Percentiles rank a stretch among this genome's conserved stretches.
phyloP scores from a whole-genome alignment of 2,113 vertebrate genomes.

The Scomber colias region DNA sequence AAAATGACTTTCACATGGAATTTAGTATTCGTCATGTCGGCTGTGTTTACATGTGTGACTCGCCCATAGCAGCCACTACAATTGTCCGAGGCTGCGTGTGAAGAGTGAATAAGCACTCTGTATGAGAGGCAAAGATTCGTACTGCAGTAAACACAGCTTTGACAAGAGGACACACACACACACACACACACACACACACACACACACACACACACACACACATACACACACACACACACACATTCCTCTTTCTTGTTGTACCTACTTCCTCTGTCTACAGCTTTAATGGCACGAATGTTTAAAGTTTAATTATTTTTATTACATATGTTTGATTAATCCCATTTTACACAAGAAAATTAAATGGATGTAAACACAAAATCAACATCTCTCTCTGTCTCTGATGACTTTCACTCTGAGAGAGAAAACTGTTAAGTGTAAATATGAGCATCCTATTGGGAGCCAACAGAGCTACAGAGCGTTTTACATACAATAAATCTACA shows the following conservation, averaged over 20 bases:
- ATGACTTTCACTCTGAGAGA: not conserved
- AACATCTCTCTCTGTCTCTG: not conserved
- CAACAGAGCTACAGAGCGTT: not conserved
- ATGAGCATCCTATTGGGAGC: slow-evolving; percentile 1
- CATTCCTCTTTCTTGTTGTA: not conserved
- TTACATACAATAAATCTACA: not conserved
- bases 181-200: no score
- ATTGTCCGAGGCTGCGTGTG: slow-evolving; percentile 4
- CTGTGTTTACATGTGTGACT: not conserved
- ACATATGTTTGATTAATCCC: no score
- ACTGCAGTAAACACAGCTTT: slow-evolving; percentile 49
- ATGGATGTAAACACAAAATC: no score
- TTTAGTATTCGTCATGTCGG: not conserved
- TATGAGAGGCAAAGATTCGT: slow-evolving; percentile 23
- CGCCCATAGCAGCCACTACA: not conserved
- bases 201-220: no score
- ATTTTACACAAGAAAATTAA: no score
- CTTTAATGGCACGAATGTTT: no score
- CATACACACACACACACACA: not conserved
- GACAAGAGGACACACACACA: not conserved
- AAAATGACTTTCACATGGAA: not conserved
- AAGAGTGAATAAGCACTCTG: slow-evolving; percentile 39
- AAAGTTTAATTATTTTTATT: no score
- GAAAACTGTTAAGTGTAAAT: not conserved
- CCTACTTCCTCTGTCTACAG: not conserved